A percentile compares a stretch with the other conserved stretches of the same genome.
phyloP scores from a whole-genome alignment of 1,140 invertebrate species.

The Stratiolaelaps scimitus region DNA sequence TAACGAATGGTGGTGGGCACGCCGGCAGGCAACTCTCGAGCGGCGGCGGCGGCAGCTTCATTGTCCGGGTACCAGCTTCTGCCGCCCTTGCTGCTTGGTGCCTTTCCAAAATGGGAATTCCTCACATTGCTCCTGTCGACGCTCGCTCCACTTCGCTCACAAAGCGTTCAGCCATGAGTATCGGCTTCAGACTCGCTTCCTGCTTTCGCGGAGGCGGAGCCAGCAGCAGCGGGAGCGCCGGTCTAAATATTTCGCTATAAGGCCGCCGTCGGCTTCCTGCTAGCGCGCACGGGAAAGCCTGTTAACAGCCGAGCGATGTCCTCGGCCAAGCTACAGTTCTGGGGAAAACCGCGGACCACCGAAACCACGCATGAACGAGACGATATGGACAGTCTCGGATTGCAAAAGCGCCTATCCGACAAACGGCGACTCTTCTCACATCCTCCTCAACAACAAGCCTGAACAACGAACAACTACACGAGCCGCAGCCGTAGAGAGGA shows the following conservation, averaged over 20 bases:
- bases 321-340: not conserved
- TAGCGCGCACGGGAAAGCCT: not conserved
- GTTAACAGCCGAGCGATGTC: conserved; percentile 19
- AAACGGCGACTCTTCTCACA: not conserved
- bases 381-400: not conserved
- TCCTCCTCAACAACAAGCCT: not conserved
- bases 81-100: no score
- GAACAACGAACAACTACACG: no score
- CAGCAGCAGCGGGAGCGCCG: not conserved
- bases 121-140: not conserved
- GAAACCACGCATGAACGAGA: no score
- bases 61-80: no score
- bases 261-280: not conserved
- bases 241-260: conserved; percentile 27
- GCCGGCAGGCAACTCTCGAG: no score
- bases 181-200: conserved; percentile 1
- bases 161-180: not conserved
- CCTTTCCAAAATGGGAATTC: conserved; percentile 18
- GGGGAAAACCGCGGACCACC: no score
- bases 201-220: not conserved
- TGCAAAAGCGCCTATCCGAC: not conserved
- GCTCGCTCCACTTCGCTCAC: not conserved
- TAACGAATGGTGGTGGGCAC: no score
- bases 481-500: no score
- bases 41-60: no score